Conservation (phyloP, 2,113 vertebrate species). For the Cottus gobio region DNA sequence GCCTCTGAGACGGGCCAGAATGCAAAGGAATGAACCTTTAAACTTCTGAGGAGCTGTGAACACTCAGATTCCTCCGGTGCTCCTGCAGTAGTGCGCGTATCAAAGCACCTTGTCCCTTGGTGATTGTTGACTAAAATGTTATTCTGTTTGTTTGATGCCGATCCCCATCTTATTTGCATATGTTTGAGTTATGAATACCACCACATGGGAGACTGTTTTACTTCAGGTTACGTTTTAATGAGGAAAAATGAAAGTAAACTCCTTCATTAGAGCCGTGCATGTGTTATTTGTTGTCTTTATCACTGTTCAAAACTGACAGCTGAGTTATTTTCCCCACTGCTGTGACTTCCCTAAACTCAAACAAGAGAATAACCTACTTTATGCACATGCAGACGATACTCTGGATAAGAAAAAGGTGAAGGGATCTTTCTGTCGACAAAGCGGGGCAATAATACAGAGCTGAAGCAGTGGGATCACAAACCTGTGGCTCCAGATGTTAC, state of each 20-base stretch:
- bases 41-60: slow-evolving; percentile 33
- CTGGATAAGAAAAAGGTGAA: background rate
- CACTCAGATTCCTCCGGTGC: slow-evolving; percentile 21
- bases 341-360: slow-evolving; percentile 35
- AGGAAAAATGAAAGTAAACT: slow-evolving; percentile 65
- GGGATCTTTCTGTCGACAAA: slow-evolving; percentile 6
- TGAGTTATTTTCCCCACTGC: slow-evolving; percentile 35
- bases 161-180: slow-evolving; percentile 70
- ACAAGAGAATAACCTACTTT: slow-evolving; percentile 56
- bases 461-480: background rate
- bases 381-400: slow-evolving; percentile 12
- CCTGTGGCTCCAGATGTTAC: background rate
- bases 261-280: slow-evolving; percentile 44
- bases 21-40: slow-evolving; percentile 38
- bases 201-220: slow-evolving; percentile 66
- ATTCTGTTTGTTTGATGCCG: slow-evolving; percentile 63
- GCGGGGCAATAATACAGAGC: background rate
- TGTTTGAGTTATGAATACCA: slow-evolving; percentile 68
- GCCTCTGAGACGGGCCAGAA: slow-evolving; percentile 11
- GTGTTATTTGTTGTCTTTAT: slow-evolving; percentile 63
- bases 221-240: slow-evolving; percentile 80
- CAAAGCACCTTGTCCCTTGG: slow-evolving; percentile 59
- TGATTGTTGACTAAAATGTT: slow-evolving; percentile 70
- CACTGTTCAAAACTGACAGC: slow-evolving; percentile 51
- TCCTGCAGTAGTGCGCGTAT: slow-evolving; percentile 28